Evolutionary conservation across 2,797 vertebrate species (phyloP).

Genomic region (Channallabes apus): DNA sequence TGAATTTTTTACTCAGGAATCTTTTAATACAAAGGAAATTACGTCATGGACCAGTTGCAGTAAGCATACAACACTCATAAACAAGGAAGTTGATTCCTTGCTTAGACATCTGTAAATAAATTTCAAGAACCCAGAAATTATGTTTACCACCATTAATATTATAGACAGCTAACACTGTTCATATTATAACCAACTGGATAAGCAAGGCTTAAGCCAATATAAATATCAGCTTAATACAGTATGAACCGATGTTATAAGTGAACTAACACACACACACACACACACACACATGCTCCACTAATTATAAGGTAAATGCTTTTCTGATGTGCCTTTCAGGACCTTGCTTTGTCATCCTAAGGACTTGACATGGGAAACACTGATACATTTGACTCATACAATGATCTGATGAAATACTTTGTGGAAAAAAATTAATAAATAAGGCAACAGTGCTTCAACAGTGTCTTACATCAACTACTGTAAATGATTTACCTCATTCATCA

Average conservation of each 20-base stretch:
- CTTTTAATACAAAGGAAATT: slow-evolving; percentile 1
- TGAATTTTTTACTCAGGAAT: not conserved
- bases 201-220: not conserved
- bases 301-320: not conserved
- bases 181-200: not conserved
- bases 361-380: not conserved
- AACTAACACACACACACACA: not conserved
- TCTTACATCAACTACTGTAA: not conserved
- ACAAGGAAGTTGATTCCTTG: not conserved
- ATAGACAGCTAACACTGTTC: not conserved
- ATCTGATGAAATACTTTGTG: not conserved
- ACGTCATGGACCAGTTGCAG: not conserved
- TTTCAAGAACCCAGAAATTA: not conserved
- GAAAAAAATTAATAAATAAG: not conserved
- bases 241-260: not conserved
- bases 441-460: not conserved
- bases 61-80: slow-evolving; percentile 8
- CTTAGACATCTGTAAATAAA: slow-evolving; percentile 25
- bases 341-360: not conserved
- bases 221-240: too few species aligned
- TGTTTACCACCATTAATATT: not conserved
- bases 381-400: not conserved
- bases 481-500: not conserved
- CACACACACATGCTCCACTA: not conserved
- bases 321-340: not conserved